Conservation (phyloP, 2,113 vertebrate species). For the Solea solea region DNA sequence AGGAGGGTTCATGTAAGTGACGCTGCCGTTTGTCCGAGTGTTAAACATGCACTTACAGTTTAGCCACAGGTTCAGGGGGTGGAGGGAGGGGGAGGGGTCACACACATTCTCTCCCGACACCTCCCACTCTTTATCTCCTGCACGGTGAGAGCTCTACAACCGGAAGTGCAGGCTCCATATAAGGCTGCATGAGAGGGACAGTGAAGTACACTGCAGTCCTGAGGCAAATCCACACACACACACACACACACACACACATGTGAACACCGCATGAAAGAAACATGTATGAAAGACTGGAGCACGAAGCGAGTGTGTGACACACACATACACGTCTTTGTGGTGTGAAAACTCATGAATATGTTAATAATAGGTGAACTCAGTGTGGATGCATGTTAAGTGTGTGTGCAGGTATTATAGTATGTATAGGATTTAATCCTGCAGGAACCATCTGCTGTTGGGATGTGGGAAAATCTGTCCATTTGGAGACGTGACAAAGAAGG, state of each 20-base stretch:
- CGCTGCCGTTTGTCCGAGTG: too few species aligned
- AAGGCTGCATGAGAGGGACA: conserved; percentile 34
- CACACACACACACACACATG: not conserved
- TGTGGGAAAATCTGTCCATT: conserved; percentile 79
- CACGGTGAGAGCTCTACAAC: conserved; percentile 38
- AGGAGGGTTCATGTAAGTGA: too few species aligned
- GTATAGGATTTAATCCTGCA: conserved; percentile 61
- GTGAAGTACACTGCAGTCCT: conserved; percentile 67
- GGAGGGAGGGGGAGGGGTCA: conserved; percentile 23
- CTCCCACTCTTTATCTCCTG: conserved; percentile 41
- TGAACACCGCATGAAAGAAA: not conserved
- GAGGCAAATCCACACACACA: conserved; percentile 66
- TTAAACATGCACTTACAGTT: not conserved
- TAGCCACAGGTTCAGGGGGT: conserved; percentile 39
- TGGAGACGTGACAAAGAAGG: conserved; percentile 79
- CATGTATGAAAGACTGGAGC: not conserved
- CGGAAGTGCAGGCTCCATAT: conserved; percentile 47
- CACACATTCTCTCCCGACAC: conserved; percentile 60
- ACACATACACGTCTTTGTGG: not conserved
- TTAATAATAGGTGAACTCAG: not conserved
- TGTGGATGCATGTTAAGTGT: not conserved
- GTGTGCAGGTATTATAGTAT: conserved; percentile 11
- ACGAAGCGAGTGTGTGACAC: not conserved
- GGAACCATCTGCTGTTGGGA: conserved; percentile 79
- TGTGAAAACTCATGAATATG: conserved; percentile 1